Conservation (phyloP, 2,113 vertebrate genomes). For the Leiothrix lutea region DNA sequence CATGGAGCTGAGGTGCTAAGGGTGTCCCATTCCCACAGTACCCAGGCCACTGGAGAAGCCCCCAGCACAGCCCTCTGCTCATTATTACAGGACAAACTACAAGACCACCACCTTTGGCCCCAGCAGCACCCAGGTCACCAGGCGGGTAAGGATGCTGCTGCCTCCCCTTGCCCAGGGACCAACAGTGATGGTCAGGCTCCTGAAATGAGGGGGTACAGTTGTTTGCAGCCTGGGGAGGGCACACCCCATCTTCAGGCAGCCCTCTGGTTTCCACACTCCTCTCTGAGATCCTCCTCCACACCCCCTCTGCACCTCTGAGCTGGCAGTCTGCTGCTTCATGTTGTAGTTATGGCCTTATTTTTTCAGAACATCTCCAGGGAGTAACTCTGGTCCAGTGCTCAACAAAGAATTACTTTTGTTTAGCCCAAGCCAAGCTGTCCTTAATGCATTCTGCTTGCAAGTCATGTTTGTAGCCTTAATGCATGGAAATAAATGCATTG, state of each 20-base stretch:
- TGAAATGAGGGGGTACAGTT: neutral
- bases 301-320: neutral
- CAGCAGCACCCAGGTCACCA: neutral
- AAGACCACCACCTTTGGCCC: neutral
- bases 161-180: neutral
- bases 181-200: neutral
- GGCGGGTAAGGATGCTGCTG: neutral
- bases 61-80: neutral
- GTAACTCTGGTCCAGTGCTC: neutral
- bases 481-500: neutral
- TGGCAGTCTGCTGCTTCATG: accelerated
- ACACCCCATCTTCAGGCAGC: neutral
- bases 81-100: neutral
- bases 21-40: neutral
- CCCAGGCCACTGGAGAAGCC: neutral
- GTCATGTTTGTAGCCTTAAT: neutral
- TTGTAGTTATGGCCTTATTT: neutral
- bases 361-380: slow-evolving; percentile 38
- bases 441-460: neutral
- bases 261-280: neutral
- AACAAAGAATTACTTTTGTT: neutral
- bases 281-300: neutral
- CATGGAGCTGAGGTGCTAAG: neutral
- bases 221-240: neutral
- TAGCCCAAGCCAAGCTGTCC: neutral